Evolutionary conservation across 2,888 invertebrate species (phyloP), one percentile per base, ranked within the genome.

Genomic region (Himalopsyche anomala): DNA sequence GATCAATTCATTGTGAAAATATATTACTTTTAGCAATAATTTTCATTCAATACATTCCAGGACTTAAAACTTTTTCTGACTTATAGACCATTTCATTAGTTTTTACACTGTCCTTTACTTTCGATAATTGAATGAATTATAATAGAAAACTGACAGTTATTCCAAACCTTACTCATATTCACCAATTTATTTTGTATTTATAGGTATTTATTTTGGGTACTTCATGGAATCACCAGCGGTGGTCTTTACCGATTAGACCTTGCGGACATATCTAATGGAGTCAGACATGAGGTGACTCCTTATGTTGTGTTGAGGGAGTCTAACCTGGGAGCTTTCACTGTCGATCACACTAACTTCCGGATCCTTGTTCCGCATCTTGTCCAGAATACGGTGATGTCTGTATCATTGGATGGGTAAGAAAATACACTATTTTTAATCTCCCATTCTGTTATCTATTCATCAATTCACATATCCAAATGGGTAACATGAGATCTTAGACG

Each of bases 131-230:
- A 45, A 2, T 45, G 45, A 11, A 11, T 11, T 2, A 2, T 51
- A 5, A 4, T 51, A 15, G 15, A 51, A 3, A 51, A 51, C 15
- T 15, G 15, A 38, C 36, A 36, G 12, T 11, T 80, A 15, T 80
- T 28, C 45, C 0, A 2, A 45, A 45, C 8, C 6, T 8, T 45
- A 45, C 15, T 2, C 36, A 12, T 74, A 12, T 74, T 74, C 11
- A 74, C 38, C 12, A 8, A 15, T 51, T 51, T 8, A 5, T 11
- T 8, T 51, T 51, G 51, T 86, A 80, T 82, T 91, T 90, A 19
- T 90, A 96, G 96, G 9, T 98, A 96, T 91, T 91, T 98, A 42
- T 98, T 97, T 91, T 98, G 96, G 96, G 94, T 95, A 5, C 91
- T 95, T 84, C 92, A 93, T 85, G 94, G 94, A 36, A 91, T 91